Base-by-base conservation (phyloP, 2,888 invertebrate genomes). In the Spodoptera exigua region DNA sequence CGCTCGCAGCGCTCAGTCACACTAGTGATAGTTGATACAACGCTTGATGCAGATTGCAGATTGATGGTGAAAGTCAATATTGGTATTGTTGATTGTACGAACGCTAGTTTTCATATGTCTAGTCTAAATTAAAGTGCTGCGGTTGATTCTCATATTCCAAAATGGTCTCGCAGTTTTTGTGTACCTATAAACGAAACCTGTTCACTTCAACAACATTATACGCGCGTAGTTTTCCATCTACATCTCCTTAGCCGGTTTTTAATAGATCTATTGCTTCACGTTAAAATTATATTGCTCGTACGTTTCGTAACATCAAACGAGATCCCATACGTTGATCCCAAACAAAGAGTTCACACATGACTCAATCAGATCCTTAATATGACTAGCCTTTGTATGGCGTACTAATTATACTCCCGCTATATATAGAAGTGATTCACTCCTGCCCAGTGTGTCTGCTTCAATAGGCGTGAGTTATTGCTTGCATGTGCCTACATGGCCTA, bases 401-500 rank as follows among this genome's bases (percentile, higher is more conserved):
- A 83, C 88, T 91, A 90, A 89, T 87, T 89, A 89, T 91, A 89
- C 82, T 69, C 61, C 39, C 34, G 43, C 79, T 90, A 90, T 88
- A 88, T 86, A 82, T 90, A 89, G 80, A 44, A 61, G 83, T 91
- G 91, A 91, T 76, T 91, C 91, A 91, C 86, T 87, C 86, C 83
- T 87, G 86, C 89, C 87, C 87, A 83, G 84, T 78, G 75, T 69
- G 68, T 74, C 81, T 76, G 74, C 56, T 74, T 70, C 68, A 79
- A 79, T 81, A 82, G 79, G 78, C 81, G 71, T 84, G 71, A 85
- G 78, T 81, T 85, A 85, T 84, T 79, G 78, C 82, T 63, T 81
- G 70, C 80, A 82, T 80, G 70, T 80, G 83, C 70, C 65, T 61
- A 64, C 63, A 52, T 82, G 80, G 63, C 81, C 82, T 80, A 82